phyloP scores from a whole-genome alignment of 2,888 invertebrate species.

The Camponotus fellah region DNA sequence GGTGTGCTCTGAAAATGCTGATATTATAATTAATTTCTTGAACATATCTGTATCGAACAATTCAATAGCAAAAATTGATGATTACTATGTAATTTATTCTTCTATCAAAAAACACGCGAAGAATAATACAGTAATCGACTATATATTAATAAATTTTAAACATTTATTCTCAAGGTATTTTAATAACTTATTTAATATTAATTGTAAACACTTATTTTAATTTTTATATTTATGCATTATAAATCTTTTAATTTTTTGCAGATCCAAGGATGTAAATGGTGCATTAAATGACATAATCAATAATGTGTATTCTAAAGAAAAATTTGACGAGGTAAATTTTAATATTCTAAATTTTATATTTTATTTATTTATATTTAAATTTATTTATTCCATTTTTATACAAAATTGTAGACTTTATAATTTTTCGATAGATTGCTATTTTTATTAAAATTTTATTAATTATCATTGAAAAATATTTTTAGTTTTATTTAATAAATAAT shows the following conservation, averaged over 20 bases:
- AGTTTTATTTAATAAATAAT: background rate
- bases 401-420: background rate
- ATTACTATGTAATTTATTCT: background rate
- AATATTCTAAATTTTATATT: background rate
- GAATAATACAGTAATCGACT: slow-evolving; percentile 14
- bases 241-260: slow-evolving; percentile 3
- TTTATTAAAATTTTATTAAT: background rate
- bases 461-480: background rate
- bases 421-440: background rate
- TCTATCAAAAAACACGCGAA: background rate
- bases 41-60: slow-evolving; percentile 31
- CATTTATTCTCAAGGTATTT: slow-evolving; percentile 24
- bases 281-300: background rate
- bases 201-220: background rate
- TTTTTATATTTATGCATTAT: background rate
- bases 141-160: slow-evolving; percentile 42
- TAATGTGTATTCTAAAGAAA: background rate
- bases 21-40: slow-evolving; percentile 81
- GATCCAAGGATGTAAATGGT: fast-evolving
- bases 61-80: background rate
- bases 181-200: slow-evolving; percentile 16
- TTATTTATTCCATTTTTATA: background rate
- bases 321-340: slow-evolving; percentile 34
- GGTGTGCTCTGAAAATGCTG: slow-evolving; percentile 85
- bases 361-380: background rate